Percentiles rank a stretch among this genome's conserved stretches.
Evolutionary conservation across 2,888 invertebrate genomes (phyloP).

Genomic region (Aporophyla nigra): DNA sequence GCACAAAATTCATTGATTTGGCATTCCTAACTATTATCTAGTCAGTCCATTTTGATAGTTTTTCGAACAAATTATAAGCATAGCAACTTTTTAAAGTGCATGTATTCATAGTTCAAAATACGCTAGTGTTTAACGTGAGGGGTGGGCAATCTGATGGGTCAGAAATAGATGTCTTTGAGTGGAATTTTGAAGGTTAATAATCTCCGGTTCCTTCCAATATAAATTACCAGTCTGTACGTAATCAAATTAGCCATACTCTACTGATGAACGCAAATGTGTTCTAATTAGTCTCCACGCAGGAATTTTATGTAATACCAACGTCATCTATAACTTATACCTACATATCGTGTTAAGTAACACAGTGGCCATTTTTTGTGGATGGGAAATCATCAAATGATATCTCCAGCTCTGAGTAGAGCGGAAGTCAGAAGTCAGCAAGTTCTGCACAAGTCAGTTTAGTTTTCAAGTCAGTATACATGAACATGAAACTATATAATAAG

Average conservation of each 20-base stretch:
- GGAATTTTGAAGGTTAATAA: not conserved
- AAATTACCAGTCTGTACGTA: not conserved
- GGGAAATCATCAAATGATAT: too few species aligned
- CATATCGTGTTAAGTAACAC: too few species aligned
- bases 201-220: not conserved
- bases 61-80: slow-evolving; percentile 53
- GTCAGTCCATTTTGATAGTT: slow-evolving; percentile 49
- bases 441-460: too few species aligned
- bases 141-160: not conserved
- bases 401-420: too few species aligned
- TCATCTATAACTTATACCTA: not conserved
- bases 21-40: slow-evolving; percentile 52
- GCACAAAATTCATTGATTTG: slow-evolving; percentile 60
- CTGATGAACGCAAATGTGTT: slow-evolving; percentile 28
- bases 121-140: slow-evolving; percentile 38
- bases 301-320: not conserved
- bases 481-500: slow-evolving; percentile 31
- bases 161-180: not conserved
- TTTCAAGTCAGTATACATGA: slow-evolving; percentile 36
- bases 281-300: not conserved
- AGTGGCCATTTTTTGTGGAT: too few species aligned
- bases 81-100: slow-evolving; percentile 41
- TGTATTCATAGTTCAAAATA: slow-evolving; percentile 39
- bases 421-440: not conserved
- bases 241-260: slow-evolving; percentile 16